Base-by-base conservation (phyloP, 2,797 vertebrate species). In the Taenioides sp. region DNA sequence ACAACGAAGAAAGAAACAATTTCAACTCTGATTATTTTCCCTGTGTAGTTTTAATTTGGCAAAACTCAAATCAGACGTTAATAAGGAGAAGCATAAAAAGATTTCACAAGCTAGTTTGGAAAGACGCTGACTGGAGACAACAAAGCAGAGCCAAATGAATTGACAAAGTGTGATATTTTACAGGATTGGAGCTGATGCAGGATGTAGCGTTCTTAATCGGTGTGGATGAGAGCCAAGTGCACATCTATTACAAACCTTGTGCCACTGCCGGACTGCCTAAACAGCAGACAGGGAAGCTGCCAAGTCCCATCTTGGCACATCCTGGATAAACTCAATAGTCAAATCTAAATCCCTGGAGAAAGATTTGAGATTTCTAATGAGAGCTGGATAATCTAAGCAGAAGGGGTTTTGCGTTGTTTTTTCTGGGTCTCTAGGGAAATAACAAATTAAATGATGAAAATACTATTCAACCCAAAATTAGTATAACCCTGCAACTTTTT, bases 281-380 rank as follows among this genome's bases (percentile, higher is more conserved):
- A 74, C 75, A 79, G 70, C 31, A 83, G 79, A 84, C 78, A 83
- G 73, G 84, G 74, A 63, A 66, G 47, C 64, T 83, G 81, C 85
- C 86, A 88, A 89, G 76, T 85, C 80, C 74, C 50, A 73, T 76
- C 87, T 86, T 80, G 83, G 87, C 82, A 87, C 74, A 80, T 67
- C 59, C 55, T 74, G 75, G 69, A 84, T 82, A 85, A 90, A 90
- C 89, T 88, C 75, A 64, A 78, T 67, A 82, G 82, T 70, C 58
- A 43, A 70, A 73, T 77, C 64, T 83, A 76, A 87, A 87, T 83
- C 81, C 84, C 79, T 75, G 70, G 68, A 80, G 78, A 79, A 82
- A 70, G 63, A 80, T 85, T 86, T 88, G 59, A 82, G 76, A 85
- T 68, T 83, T 80, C 80, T 84, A 84, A 84, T 84, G 78, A 67